Conservation (phyloP, 2,888 invertebrate species). For the Drosophila subsilvestris region DNA sequence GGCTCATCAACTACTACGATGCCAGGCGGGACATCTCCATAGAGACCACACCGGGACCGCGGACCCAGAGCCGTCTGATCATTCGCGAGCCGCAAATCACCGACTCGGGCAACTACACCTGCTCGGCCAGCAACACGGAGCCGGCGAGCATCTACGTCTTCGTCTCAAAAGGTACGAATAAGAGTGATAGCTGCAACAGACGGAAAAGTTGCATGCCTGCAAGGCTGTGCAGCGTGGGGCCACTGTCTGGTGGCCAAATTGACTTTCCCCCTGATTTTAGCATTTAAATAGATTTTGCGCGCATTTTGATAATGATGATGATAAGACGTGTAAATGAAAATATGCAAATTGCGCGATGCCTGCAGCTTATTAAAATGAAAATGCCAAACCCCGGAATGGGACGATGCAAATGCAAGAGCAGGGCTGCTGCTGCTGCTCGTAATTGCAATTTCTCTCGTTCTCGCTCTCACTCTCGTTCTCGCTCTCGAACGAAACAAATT, state of each 20-base stretch:
- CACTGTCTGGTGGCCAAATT: slow-evolving; percentile 43
- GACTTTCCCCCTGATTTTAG: slow-evolving; percentile 64
- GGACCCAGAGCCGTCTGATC: slow-evolving; percentile 93
- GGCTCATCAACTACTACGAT: slow-evolving; percentile 96
- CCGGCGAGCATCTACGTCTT: slow-evolving; percentile 95
- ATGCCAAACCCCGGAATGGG: slow-evolving; percentile 21
- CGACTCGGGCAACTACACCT: slow-evolving; percentile 96
- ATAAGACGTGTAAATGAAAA: slow-evolving; percentile 76
- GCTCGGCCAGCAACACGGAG: slow-evolving; percentile 95
- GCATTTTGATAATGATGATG: slow-evolving; percentile 39
- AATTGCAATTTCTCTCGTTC: slow-evolving; percentile 29
- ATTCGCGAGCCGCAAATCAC: slow-evolving; percentile 92
- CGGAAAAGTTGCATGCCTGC: too few species aligned
- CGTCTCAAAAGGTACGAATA: slow-evolving; percentile 93
- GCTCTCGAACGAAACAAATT: slow-evolving; percentile 43
- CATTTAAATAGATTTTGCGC: slow-evolving; percentile 68
- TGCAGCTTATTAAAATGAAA: slow-evolving; percentile 70
- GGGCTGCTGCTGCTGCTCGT: slow-evolving; percentile 19
- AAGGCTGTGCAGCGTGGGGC: not conserved
- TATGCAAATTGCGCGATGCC: slow-evolving; percentile 69
- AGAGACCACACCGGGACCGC: slow-evolving; percentile 92
- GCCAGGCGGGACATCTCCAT: slow-evolving; percentile 92
- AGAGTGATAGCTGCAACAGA: not conserved
- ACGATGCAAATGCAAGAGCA: slow-evolving; percentile 1
- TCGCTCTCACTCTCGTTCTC: slow-evolving; percentile 7